phyloP scores from a whole-genome alignment of 1,140 invertebrate genomes.

The Gerris buenoi region DNA sequence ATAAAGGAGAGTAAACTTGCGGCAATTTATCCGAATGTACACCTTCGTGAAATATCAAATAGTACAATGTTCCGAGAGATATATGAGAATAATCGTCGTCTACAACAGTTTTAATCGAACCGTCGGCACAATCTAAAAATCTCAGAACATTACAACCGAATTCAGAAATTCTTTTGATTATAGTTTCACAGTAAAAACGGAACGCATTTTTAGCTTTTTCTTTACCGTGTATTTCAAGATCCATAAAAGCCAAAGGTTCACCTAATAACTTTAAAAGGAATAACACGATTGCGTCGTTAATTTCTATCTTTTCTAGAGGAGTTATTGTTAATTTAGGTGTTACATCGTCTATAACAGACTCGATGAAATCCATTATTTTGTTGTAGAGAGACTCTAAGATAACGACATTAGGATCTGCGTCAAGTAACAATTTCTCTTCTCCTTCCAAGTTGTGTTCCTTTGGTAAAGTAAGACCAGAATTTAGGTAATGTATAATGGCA shows the following conservation, averaged over 20 bases:
- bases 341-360: background rate
- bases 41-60: conserved; percentile 9
- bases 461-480: background rate
- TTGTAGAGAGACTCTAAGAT: background rate
- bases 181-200: background rate
- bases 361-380: background rate
- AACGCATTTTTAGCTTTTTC: conserved; percentile 1
- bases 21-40: background rate
- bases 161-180: background rate
- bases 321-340: background rate
- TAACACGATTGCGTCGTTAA: background rate
- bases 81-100: conserved; percentile 5
- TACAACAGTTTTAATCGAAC: background rate
- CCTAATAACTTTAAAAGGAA: conserved; percentile 9
- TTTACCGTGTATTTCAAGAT: background rate
- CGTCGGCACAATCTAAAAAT: conserved; percentile 4
- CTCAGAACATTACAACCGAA: background rate
- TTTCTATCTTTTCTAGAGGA: background rate
- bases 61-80: conserved; percentile 5
- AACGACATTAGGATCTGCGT: background rate
- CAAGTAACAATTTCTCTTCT: background rate
- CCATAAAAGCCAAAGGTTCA: conserved; percentile 4
- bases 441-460: background rate
- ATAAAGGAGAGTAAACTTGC: conserved; percentile 1
- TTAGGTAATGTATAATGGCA: background rate